These are phyloP conservation scores for Erebia ligea DNA, from an alignment of 2,888 invertebrate genomes.

Conservation along the genomic window DNA sequence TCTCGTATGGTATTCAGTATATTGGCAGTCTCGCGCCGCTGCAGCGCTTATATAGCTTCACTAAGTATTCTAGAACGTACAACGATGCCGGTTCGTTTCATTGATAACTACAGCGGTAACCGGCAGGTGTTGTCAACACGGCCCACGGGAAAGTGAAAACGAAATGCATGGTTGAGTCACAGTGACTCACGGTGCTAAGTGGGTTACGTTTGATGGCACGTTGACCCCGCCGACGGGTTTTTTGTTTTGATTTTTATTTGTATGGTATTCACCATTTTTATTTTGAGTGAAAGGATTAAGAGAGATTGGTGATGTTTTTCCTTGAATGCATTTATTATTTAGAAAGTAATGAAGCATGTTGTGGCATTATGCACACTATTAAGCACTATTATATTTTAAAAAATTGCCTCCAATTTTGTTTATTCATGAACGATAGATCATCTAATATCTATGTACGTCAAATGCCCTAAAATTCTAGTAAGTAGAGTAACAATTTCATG, in stretches of 20 bases:
- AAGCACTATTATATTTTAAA: too few relatives aligned
- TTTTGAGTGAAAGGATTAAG: slow-evolving; percentile 10
- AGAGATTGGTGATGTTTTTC: neutral
- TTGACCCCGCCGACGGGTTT: slow-evolving; percentile 33
- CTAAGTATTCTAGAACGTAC: slow-evolving; percentile 72
- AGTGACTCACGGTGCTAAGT: slow-evolving; percentile 42
- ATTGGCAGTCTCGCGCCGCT: slow-evolving; percentile 51
- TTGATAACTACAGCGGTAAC: slow-evolving; percentile 65
- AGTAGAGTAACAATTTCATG: too few relatives aligned
- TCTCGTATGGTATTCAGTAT: slow-evolving; percentile 46
- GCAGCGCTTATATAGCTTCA: slow-evolving; percentile 70
- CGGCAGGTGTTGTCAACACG: slow-evolving; percentile 68
- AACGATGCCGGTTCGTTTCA: slow-evolving; percentile 52
- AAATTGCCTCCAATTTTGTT: too few relatives aligned
- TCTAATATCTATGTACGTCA: too few relatives aligned
- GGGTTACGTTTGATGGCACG: slow-evolving; percentile 38
- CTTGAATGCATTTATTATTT: neutral
- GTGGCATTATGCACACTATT: too few relatives aligned
- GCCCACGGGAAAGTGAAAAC: slow-evolving; percentile 49
- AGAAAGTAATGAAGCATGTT: slow-evolving; percentile 7
- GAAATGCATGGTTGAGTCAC: slow-evolving; percentile 37
- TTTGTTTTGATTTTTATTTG: slow-evolving; percentile 27
- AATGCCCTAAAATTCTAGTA: too few relatives aligned
- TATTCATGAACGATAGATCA: too few relatives aligned
- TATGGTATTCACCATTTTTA: slow-evolving; percentile 3